A percentile compares a stretch with the other conserved stretches of the same genome.
These are phyloP conservation scores for Drosophila neocordata DNA, from an alignment of 1,140 invertebrate species.

Conservation along the genomic window DNA sequence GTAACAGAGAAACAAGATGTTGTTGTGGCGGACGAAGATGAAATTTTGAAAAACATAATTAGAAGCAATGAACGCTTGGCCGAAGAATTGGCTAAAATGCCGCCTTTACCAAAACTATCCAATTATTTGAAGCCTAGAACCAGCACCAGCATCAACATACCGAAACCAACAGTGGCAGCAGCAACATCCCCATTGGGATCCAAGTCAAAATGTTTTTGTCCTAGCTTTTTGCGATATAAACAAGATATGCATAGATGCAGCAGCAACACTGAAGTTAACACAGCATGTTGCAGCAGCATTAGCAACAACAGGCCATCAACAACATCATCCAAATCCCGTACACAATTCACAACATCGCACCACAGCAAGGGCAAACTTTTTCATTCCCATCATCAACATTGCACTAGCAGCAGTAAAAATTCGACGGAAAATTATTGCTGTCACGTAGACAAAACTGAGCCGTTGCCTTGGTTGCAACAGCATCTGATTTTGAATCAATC, in stretches of 20 bases:
- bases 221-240: conserved; percentile 70
- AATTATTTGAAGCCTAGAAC: conserved; percentile 51
- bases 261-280: conserved; percentile 28
- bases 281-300: conserved; percentile 42
- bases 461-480: conserved; percentile 82
- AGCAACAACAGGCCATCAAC: conserved; percentile 21
- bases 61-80: conserved; percentile 71
- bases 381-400: conserved; percentile 33
- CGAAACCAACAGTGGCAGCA: conserved; percentile 9
- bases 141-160: conserved; percentile 15
- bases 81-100: conserved; percentile 74
- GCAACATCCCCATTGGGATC: conserved; percentile 28
- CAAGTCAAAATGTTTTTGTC: conserved; percentile 66
- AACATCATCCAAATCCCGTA: conserved; percentile 44
- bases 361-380: conserved; percentile 19
- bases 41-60: conserved; percentile 72
- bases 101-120: conserved; percentile 60
- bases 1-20: conserved; percentile 27
- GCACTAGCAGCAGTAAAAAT: conserved; percentile 30
- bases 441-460: conserved; percentile 67
- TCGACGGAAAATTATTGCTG: conserved; percentile 35
- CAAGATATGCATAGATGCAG: conserved; percentile 39
- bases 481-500: conserved; percentile 80
- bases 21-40: conserved; percentile 47
- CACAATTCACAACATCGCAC: conserved; percentile 54